These are phyloP conservation scores for Phaonia tiefii DNA, from an alignment of 2,888 invertebrate species.

Conservation along the genomic window DNA sequence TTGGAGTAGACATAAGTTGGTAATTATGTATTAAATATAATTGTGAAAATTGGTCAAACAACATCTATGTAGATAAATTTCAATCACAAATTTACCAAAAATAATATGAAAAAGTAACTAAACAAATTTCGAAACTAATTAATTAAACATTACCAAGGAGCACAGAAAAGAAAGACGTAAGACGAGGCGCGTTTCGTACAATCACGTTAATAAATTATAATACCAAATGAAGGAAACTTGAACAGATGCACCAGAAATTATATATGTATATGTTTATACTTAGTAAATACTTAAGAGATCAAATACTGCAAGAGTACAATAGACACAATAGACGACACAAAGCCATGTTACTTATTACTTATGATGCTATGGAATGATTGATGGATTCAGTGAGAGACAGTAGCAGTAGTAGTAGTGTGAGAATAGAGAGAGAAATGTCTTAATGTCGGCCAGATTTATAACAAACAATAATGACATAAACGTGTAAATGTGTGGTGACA, in stretches of 20 bases:
- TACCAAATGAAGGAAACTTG: neutral
- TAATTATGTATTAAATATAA: constrained; percentile 1
- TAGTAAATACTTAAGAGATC: neutral
- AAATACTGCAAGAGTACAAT: neutral
- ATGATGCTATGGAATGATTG: neutral
- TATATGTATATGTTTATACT: neutral
- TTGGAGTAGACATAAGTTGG: too few relatives aligned
- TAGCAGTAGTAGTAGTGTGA: neutral
- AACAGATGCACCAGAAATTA: constrained; percentile 11
- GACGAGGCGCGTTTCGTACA: constrained; percentile 8
- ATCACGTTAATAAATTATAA: neutral
- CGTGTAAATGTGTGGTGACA: neutral
- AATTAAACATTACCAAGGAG: constrained; percentile 14
- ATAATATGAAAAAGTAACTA: too few relatives aligned
- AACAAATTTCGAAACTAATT: constrained; percentile 1
- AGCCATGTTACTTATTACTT: constrained; percentile 2
- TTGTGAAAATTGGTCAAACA: neutral
- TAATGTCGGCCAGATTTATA: neutral
- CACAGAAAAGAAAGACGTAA: too few relatives aligned
- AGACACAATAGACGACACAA: constrained; percentile 10
- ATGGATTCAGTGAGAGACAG: neutral
- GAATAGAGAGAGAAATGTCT: neutral
- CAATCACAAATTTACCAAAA: neutral
- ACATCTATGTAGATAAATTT: constrained; percentile 13
- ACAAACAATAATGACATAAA: too few relatives aligned